Evolutionary conservation across 2,797 vertebrate species (phyloP).

Genomic region (Lateolabrax maculatus): DNA sequence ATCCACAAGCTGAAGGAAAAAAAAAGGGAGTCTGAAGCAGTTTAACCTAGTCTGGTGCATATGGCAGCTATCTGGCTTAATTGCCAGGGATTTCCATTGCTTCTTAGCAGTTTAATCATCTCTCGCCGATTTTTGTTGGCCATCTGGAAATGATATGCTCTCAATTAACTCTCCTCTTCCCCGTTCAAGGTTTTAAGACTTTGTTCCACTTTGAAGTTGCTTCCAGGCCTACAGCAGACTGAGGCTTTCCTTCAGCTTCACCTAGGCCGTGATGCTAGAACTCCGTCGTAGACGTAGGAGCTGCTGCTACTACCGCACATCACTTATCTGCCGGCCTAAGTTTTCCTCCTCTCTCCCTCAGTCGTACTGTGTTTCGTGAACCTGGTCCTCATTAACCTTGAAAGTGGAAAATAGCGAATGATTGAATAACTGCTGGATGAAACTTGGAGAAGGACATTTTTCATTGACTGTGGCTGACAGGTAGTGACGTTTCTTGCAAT

Average conservation of each 20-base stretch:
- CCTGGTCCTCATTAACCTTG: conserved; percentile 48
- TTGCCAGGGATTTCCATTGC: conserved; percentile 82
- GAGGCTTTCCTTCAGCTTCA: conserved; percentile 53
- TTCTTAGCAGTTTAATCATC: conserved; percentile 82
- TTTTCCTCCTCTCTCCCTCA: conserved; percentile 18
- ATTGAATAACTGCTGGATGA: conserved; percentile 52
- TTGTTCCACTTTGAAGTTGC: conserved; percentile 76
- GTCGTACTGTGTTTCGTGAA: conserved; percentile 37
- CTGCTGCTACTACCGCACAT: conserved; percentile 42
- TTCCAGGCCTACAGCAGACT: conserved; percentile 75
- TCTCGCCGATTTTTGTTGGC: conserved; percentile 70
- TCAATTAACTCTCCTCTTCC: conserved; percentile 83
- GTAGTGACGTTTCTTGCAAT: not conserved
- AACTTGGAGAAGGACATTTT: conserved; percentile 26
- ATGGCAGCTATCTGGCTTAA: conserved; percentile 84
- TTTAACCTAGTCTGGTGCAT: conserved; percentile 72
- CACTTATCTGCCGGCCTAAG: conserved; percentile 57
- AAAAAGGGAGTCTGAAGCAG: conserved; percentile 31
- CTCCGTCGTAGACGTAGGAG: not conserved
- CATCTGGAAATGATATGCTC: conserved; percentile 86
- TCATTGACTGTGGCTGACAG: conserved; percentile 12
- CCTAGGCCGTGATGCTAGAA: conserved; percentile 29
- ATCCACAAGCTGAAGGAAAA: conserved; percentile 8
- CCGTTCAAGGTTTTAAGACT: conserved; percentile 74
- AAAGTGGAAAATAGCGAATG: conserved; percentile 58